A percentile compares a stretch with the other conserved stretches of the same genome.
phyloP scores from a whole-genome alignment of 2,113 vertebrate species.

The Elephantulus edwardii region DNA sequence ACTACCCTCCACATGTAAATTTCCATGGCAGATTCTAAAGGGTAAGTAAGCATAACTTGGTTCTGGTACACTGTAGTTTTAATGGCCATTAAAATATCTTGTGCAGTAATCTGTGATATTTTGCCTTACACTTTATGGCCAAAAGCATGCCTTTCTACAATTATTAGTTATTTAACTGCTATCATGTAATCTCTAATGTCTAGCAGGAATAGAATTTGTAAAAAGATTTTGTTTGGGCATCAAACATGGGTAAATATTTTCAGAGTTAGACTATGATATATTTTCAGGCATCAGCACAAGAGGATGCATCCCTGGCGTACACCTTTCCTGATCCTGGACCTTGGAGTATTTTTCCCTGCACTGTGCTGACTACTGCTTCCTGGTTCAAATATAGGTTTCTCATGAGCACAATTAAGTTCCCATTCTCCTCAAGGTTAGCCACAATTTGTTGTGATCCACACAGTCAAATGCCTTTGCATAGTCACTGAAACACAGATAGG shows the following conservation, averaged over 20 bases:
- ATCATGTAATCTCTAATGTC: constrained; percentile 47
- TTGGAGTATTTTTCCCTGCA: too few species aligned
- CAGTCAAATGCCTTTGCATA: too few species aligned
- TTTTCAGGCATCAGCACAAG: constrained; percentile 4
- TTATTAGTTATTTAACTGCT: neutral
- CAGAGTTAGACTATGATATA: constrained; percentile 24
- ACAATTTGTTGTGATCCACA: too few species aligned
- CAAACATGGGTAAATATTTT: constrained; percentile 26
- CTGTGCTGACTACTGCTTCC: too few species aligned
- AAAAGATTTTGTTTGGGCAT: neutral
- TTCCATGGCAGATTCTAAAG: neutral
- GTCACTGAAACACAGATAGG: too few species aligned
- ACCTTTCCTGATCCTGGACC: too few species aligned
- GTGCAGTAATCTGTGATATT: constrained; percentile 34
- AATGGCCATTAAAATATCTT: constrained; percentile 53
- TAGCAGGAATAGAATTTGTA: neutral
- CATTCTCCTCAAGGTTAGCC: too few species aligned
- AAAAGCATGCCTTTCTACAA: neutral
- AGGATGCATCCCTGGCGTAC: too few species aligned
- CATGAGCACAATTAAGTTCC: too few species aligned
- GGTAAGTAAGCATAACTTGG: neutral
- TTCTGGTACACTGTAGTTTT: neutral
- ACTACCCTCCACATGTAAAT: neutral
- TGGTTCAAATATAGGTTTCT: too few species aligned
- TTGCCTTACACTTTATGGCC: constrained; percentile 15